These are phyloP conservation scores for Pseudoips prasinana DNA, from an alignment of 2,888 invertebrate species.

Conservation along the genomic window DNA sequence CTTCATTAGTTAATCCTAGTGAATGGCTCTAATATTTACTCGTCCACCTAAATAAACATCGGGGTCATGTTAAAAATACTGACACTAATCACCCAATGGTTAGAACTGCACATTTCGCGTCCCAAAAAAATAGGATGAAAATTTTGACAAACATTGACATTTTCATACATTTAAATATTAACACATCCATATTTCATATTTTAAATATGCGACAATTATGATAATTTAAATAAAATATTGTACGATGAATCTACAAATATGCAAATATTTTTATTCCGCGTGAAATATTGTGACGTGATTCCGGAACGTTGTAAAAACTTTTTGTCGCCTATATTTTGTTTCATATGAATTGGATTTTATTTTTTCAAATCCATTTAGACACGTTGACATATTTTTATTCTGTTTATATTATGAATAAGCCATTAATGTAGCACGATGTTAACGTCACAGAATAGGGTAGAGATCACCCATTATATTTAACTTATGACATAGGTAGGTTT, in stretches of 20 bases:
- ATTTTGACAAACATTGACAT: slow-evolving; percentile 12
- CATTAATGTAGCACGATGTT: slow-evolving; percentile 6
- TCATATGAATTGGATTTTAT: slow-evolving; percentile 12
- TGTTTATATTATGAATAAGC: slow-evolving; percentile 10
- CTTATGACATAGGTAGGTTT: no score
- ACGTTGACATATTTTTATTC: slow-evolving; percentile 22
- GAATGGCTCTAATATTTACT: no score
- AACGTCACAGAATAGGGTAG: no score
- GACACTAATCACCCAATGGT: no score
- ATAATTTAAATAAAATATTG: slow-evolving; percentile 10
- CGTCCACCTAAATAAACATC: no score
- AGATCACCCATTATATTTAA: no score
- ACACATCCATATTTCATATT: slow-evolving; percentile 11
- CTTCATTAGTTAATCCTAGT: no score
- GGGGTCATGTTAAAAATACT: no score
- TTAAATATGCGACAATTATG: slow-evolving; percentile 12
- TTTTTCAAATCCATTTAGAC: slow-evolving; percentile 15
- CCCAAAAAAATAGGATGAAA: slow-evolving; percentile 7
- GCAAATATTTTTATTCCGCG: background rate
- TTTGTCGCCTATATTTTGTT: slow-evolving; percentile 18
- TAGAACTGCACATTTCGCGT: background rate
- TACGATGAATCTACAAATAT: slow-evolving; percentile 6
- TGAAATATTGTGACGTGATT: slow-evolving; percentile 22
- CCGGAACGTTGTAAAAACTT: slow-evolving; percentile 12
- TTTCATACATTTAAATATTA: slow-evolving; percentile 15